Percentiles rank a stretch among this genome's conserved stretches.
Evolutionary conservation across 2,888 invertebrate genomes (phyloP).

Genomic region (Oithona nana): DNA sequence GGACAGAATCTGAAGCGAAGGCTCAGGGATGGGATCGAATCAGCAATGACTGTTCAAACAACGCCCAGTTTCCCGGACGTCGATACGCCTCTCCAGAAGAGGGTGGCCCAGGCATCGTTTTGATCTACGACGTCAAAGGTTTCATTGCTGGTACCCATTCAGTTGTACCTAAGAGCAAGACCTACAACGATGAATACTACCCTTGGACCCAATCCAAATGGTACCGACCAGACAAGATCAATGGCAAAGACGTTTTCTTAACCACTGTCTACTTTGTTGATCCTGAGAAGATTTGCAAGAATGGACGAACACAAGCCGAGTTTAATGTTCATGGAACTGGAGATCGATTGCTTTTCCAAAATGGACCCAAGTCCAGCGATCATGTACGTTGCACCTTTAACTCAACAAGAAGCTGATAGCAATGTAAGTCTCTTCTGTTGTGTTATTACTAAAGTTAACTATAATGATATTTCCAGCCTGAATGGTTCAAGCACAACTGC

Average conservation of each 20-base stretch:
- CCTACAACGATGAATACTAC: background rate
- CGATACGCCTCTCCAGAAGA: background rate
- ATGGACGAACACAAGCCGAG: background rate
- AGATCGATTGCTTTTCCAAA: slow-evolving; percentile 5
- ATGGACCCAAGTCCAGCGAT: background rate
- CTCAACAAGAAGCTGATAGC: background rate
- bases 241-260: background rate
- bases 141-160: slow-evolving; percentile 12
- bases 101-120: background rate
- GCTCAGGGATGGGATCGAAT: background rate
- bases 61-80: background rate
- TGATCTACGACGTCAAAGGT: slow-evolving; percentile 10
- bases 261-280: slow-evolving; percentile 14
- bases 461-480: background rate
- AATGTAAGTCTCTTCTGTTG: background rate
- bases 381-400: background rate
- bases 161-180: background rate
- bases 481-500: slow-evolving; percentile 6
- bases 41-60: background rate
- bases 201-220: background rate
- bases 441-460: background rate
- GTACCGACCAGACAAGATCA: background rate
- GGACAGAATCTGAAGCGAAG: background rate
- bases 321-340: slow-evolving; percentile 5
- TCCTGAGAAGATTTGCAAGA: background rate